Evolutionary conservation across 2,888 invertebrate genomes (phyloP), one percentile per base, ranked within the genome.

Genomic region (Leucophora obtusa): DNA sequence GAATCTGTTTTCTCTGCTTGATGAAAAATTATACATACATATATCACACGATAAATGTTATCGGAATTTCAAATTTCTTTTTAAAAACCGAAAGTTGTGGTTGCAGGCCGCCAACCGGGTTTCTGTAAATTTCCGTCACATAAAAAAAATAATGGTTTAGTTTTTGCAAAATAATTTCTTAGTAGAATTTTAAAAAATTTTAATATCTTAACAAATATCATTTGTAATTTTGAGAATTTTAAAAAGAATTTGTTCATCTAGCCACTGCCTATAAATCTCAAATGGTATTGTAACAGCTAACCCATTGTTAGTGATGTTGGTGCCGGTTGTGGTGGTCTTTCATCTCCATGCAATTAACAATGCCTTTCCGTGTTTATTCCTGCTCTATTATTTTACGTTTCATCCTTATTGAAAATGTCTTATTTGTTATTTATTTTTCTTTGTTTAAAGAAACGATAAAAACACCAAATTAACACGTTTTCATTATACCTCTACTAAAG

Each of bases 381-480:
- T 14, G 2, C n/a, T 51, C 10, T 18, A 14, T 53, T 53, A 8
- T 5, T 50, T 50, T 24, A 35, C 35, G 35, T 18, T 35, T 65
- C 15, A 53, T 65, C 53, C 35, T 15, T 54, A 21, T 74, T 60
- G 53, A 8, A 10, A 51, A 63, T 14, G 8, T 28, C 50, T n/a
- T n/a, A 6, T 35, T 53, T 0, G 38, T 33, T 63, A 8, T 62
- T 43, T 50, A 6, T 33, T 38, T 33, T 47, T 51, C 9, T 15
- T 58, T 10, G n/a, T 35, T 68, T 35, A 56, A 43, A 5, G 18
- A 60, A 35, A 77, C 66, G 18, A 78, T 10, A 4, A 72, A 68
- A 66, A 62, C 17, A 56, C 14, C 38, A 73, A 33, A 53, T 60
- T 72, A 68, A 56, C 78, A 78, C 78, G 78, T 78, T 62, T 68